Conservation (phyloP, 2,888 invertebrate genomes). For the Epistrophe grossulariae region DNA sequence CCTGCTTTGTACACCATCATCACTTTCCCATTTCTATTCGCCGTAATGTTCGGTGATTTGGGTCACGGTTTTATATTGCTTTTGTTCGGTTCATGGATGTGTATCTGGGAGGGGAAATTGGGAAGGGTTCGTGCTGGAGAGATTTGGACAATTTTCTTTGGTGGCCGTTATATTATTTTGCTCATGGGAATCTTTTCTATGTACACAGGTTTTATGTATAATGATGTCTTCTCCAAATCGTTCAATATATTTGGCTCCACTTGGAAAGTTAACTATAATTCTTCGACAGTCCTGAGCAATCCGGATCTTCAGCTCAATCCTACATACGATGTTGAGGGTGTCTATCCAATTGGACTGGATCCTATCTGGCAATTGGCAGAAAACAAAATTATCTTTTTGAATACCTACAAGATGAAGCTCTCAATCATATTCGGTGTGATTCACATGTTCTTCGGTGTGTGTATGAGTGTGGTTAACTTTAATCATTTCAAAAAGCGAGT, state of each 20-base stretch:
- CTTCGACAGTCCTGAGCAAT: constrained; percentile 84
- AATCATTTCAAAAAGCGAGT: constrained; percentile 89
- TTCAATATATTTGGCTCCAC: constrained; percentile 96
- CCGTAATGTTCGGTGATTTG: constrained; percentile 96
- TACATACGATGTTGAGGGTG: constrained; percentile 83
- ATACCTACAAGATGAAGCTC: constrained; percentile 98
- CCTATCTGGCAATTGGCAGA: constrained; percentile 90
- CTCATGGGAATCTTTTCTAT: constrained; percentile 99
- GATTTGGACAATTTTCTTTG: constrained; percentile 99
- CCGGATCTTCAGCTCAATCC: constrained; percentile 87
- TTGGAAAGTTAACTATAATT: constrained; percentile 89
- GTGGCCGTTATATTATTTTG: constrained; percentile 98
- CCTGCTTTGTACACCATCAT: constrained; percentile 94
- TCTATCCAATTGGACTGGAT: constrained; percentile 93
- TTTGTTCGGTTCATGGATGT: constrained; percentile 92
- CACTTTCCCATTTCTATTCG: constrained; percentile 96
- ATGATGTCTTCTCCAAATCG: constrained; percentile 98
- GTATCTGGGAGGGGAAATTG: constrained; percentile 91
- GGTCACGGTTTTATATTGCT: constrained; percentile 94
- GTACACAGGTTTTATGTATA: constrained; percentile 99
- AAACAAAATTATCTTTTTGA: constrained; percentile 97
- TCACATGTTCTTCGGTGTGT: constrained; percentile 97
- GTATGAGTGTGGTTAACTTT: constrained; percentile 91
- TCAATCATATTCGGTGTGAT: constrained; percentile 96
- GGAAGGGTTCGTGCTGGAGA: constrained; percentile 90